These are phyloP conservation scores for Polypterus senegalus DNA, from an alignment of 2,113 vertebrate genomes.

Conservation along the genomic window DNA sequence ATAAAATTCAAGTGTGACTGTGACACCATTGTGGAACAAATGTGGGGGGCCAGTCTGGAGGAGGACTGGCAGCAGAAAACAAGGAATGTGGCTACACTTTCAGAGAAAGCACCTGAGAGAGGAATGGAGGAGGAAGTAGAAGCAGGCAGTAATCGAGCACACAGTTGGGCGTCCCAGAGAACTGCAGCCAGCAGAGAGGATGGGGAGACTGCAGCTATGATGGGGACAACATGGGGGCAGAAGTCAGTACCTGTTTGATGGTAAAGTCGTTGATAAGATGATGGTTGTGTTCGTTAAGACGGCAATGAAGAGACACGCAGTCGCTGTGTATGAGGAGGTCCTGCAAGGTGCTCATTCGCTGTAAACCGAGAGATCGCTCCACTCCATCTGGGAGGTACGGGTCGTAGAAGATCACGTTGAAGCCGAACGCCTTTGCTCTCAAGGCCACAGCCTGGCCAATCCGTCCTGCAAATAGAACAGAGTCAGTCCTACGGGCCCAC, in stretches of 20 bases:
- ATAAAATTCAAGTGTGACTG: no score
- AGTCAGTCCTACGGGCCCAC: neutral
- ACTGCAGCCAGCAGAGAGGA: no score
- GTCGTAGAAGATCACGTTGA: slow-evolving; percentile 79
- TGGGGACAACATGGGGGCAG: no score
- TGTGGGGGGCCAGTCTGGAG: no score
- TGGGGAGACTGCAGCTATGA: no score
- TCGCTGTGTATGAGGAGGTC: slow-evolving; percentile 81
- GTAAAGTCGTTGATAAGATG: slow-evolving; percentile 88
- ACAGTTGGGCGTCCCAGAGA: no score
- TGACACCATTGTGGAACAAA: no score
- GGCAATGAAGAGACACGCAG: slow-evolving; percentile 81
- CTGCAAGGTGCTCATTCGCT: slow-evolving; percentile 75
- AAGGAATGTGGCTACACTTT: no score
- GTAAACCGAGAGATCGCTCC: slow-evolving; percentile 75
- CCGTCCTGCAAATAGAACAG: slow-evolving; percentile 48
- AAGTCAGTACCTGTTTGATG: slow-evolving; percentile 70
- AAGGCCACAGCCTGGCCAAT: slow-evolving; percentile 79
- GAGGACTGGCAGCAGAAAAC: no score
- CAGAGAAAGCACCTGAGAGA: no score
- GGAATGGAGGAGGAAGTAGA: no score
- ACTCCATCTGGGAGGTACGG: slow-evolving; percentile 77
- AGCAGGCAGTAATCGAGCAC: no score
- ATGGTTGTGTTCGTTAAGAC: slow-evolving; percentile 86
- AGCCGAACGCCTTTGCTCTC: slow-evolving; percentile 78